phyloP scores from a whole-genome alignment of 37 sponge, comb jelly and placozoan genomes.

The Halisarca cf. caerulea region DNA sequence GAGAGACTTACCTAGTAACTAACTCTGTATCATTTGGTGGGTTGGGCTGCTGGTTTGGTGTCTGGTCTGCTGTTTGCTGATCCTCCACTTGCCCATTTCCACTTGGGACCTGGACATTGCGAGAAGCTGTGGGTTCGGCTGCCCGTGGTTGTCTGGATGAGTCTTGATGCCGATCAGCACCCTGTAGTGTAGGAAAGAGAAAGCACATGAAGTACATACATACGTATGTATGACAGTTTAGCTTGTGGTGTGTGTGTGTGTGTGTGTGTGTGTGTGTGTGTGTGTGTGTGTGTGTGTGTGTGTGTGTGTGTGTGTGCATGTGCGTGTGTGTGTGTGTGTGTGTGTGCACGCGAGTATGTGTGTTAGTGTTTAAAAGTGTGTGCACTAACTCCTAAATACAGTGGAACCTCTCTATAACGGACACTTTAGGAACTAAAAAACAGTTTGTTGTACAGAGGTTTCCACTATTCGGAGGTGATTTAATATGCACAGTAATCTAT shows the following conservation, averaged over 20 bases:
- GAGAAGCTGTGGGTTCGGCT: not conserved
- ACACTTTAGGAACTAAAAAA: too few species aligned
- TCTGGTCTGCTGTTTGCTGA: not conserved
- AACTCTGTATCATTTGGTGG: constrained; percentile 44
- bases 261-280: constrained; percentile 33
- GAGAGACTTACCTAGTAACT: constrained; percentile 8
- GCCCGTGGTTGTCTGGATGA: not conserved
- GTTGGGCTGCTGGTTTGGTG: constrained; percentile 30
- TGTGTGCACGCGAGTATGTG: not conserved
- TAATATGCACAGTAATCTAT: too few species aligned
- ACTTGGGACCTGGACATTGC: not conserved
- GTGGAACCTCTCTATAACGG: too few species aligned
- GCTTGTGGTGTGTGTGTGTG: constrained; percentile 15
- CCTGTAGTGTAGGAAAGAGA: not conserved
- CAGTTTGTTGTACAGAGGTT: too few species aligned
- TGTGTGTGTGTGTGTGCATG: constrained; percentile 2
- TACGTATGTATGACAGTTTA: not conserved
- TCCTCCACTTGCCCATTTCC: constrained; percentile 26
- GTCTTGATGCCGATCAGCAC: not conserved
- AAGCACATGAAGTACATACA: not conserved
- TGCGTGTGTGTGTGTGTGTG: constrained; percentile 39
- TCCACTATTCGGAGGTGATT: too few species aligned
- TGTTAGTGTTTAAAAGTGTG: too few species aligned
- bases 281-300: constrained; percentile 15
- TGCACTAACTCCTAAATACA: too few species aligned